Evolutionary conservation across 37 sponge, comb jelly and placozoan species (phyloP).

Genomic region (Mnemiopsis leidyi): DNA sequence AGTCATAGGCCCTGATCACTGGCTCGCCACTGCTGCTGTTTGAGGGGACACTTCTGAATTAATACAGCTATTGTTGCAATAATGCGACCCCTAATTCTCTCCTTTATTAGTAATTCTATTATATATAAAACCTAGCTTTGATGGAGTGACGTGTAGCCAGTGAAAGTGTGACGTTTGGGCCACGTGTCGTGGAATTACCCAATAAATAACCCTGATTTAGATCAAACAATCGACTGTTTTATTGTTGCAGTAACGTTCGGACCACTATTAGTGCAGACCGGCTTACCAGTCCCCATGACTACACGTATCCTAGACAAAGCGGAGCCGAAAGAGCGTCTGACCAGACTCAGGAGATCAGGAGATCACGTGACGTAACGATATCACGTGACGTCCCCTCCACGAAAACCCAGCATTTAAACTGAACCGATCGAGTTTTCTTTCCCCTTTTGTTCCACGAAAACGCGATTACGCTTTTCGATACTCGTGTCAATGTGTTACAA

Average conservation of each 20-base stretch:
- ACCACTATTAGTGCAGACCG: background rate
- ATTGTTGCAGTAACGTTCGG: slow-evolving; percentile 12
- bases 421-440: background rate
- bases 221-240: slow-evolving; percentile 9
- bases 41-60: background rate
- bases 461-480: background rate
- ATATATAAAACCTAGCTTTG: background rate
- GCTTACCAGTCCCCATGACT: slow-evolving; percentile 14
- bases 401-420: background rate
- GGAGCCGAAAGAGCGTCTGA: background rate
- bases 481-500: background rate
- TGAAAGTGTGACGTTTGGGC: background rate
- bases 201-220: background rate
- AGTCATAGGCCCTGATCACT: background rate
- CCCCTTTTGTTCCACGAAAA: background rate
- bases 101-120: background rate
- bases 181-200: background rate
- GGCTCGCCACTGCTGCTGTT: background rate
- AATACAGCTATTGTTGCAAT: background rate
- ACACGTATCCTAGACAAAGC: background rate
- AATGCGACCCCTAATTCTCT: background rate
- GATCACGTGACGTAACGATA: no score
- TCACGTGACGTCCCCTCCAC: background rate
- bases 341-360: background rate
- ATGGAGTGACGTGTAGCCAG: background rate